phyloP scores from a whole-genome alignment of 2,888 invertebrate genomes.

The Oscheius sp. region DNA sequence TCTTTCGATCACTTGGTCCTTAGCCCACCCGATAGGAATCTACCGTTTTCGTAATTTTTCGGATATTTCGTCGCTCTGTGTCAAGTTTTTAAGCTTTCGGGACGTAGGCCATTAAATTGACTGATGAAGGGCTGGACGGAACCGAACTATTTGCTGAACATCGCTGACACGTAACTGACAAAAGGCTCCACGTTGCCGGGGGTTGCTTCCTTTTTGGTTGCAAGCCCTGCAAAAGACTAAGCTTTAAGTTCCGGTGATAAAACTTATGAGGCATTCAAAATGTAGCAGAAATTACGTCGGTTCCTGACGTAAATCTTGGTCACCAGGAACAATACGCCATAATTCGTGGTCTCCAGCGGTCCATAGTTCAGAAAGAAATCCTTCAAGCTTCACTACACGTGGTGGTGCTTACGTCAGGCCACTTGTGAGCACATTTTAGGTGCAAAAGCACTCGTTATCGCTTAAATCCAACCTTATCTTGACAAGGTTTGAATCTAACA shows the following conservation, averaged over 20 bases:
- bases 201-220: too few relatives aligned
- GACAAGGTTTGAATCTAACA: too few relatives aligned
- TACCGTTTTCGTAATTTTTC: constrained; percentile 14
- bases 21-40: too few relatives aligned
- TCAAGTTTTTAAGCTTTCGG: neutral
- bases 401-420: constrained; percentile 9
- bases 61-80: neutral
- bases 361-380: neutral
- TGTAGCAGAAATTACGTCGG: too few relatives aligned
- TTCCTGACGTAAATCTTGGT: too few relatives aligned
- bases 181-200: too few relatives aligned
- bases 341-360: too few relatives aligned
- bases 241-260: neutral
- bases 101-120: constrained; percentile 4
- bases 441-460: constrained; percentile 4
- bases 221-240: too few relatives aligned
- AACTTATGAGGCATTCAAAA: neutral
- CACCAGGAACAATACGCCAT: neutral
- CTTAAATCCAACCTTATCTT: constrained; percentile 8
- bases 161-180: neutral
- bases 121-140: neutral
- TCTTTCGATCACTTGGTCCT: neutral
- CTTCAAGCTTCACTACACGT: constrained; percentile 4
- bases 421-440: neutral
- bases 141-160: neutral